A percentile compares a stretch with the other conserved stretches of the same genome.
Conservation (phyloP, 1,140 invertebrate species). For the Maconellicoccus hirsutus region DNA sequence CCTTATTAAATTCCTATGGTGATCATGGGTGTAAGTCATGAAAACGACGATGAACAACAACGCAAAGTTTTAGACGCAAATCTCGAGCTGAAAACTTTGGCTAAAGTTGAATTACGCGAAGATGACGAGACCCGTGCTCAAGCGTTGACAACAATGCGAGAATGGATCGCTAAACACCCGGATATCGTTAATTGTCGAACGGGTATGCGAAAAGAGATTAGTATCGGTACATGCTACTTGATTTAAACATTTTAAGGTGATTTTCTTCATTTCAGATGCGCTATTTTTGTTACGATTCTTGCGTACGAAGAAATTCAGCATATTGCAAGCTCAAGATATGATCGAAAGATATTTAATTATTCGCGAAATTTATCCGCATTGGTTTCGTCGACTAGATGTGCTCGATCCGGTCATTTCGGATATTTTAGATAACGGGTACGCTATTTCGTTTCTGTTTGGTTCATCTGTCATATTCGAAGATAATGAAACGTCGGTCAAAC, state of each 20-base stretch:
- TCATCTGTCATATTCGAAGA: too few species aligned
- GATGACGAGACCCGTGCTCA: conserved; percentile 55
- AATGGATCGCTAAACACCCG: conserved; percentile 65
- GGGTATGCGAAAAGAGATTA: conserved; percentile 38
- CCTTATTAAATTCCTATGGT: background rate
- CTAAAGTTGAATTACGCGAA: conserved; percentile 58
- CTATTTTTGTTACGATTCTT: conserved; percentile 71
- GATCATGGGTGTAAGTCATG: conserved; percentile 15
- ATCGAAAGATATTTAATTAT: conserved; percentile 72
- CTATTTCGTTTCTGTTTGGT: too few species aligned
- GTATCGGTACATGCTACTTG: too few species aligned
- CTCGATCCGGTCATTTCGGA: conserved; percentile 54
- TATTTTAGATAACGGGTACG: conserved; percentile 67
- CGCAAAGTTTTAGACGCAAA: background rate
- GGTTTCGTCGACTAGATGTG: conserved; percentile 66
- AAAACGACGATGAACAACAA: conserved; percentile 5
- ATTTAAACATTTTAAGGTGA: background rate
- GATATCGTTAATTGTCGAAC: conserved; percentile 60
- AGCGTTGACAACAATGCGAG: conserved; percentile 53
- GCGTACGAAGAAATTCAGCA: conserved; percentile 72
- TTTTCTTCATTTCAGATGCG: conserved; percentile 42
- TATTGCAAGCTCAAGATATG: conserved; percentile 71
- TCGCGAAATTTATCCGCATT: conserved; percentile 63
- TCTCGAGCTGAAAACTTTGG: conserved; percentile 40
- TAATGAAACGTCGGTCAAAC: too few species aligned